Conservation (phyloP, 1,140 invertebrate species). For the Anastatus disparis region DNA sequence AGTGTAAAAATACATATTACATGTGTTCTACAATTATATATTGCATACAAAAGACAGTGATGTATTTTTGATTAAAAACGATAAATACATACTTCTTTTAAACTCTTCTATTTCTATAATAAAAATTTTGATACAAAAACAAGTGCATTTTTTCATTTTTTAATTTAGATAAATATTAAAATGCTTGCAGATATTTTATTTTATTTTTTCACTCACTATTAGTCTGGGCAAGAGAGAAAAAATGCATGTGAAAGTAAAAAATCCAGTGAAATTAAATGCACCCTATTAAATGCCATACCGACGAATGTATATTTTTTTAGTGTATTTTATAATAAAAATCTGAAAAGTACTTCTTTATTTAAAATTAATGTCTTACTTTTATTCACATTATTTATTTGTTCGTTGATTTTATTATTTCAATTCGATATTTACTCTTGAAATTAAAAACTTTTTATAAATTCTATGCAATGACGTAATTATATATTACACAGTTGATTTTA, state of each 20-base stretch:
- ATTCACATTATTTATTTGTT: neutral
- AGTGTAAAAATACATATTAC: slow-evolving; percentile 35
- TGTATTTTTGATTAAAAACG: neutral
- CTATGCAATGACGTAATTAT: neutral
- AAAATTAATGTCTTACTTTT: neutral
- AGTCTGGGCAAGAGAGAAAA: neutral
- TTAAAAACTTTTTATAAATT: slow-evolving; percentile 13
- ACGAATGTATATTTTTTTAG: neutral
- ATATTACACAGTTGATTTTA: neutral
- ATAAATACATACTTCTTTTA: neutral
- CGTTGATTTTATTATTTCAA: neutral
- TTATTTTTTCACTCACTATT: neutral
- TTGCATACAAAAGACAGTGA: neutral
- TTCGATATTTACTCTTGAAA: neutral
- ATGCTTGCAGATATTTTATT: neutral
- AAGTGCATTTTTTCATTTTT: neutral
- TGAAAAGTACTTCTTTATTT: neutral
- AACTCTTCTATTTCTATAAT: neutral
- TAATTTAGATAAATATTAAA: neutral
- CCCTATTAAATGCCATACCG: slow-evolving; percentile 18
- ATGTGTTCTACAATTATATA: neutral
- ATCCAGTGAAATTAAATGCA: slow-evolving; percentile 16
- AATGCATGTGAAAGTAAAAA: neutral
- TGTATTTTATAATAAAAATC: neutral
- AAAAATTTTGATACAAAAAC: neutral